Base-by-base conservation (phyloP, 2,113 vertebrate genomes). In the Oreochromis niloticus region DNA sequence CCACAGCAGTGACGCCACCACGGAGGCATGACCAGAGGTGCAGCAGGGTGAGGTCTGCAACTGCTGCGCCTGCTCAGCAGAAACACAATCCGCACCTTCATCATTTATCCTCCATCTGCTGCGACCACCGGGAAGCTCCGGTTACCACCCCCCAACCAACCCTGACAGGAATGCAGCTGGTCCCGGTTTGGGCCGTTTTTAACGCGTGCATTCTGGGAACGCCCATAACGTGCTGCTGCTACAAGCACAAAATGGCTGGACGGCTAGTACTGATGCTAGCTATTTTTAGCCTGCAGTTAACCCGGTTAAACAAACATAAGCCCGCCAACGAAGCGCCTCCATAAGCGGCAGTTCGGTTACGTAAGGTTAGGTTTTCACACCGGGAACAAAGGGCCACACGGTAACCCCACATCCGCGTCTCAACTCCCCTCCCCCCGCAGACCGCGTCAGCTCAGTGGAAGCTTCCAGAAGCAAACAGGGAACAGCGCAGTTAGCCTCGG, bases 381-480 rank as follows among this genome's bases (percentile, higher is more conserved):
- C 19, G 34, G 10, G 0, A 78, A 78, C 71, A 78, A 8, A 78
- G 24, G 43, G 24, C 24, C 27, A 27, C 10, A 50, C 68, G 22
- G 9, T 27, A 75, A 75, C 43, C 10, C 30, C 12, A 32, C 87
- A 89, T 78, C 87, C 84, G 91, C 89, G 81, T 79, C 71, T 17
- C 34, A 3, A 8, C 7, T 85, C 4, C 19, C 43, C 43, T 6
- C 22, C 16, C 30, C 78, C 16, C 4, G 8, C 41, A 3, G 4
- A 56, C 56, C 30, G 11, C 86, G 6, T 24, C 79, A 27, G 6
- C 7, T 6, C 59, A 24, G 32, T 85, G 89, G 94, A 95, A 95
- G 89, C 88, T 95, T 95, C 93, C 91, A 94, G 91, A 94, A 85
- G 36, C 71, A 30, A 50, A 50, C 71, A 32, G 71, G 24, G 78